phyloP scores from a whole-genome alignment of 1,140 invertebrate species.

The Anoplolepis gracilipes region DNA sequence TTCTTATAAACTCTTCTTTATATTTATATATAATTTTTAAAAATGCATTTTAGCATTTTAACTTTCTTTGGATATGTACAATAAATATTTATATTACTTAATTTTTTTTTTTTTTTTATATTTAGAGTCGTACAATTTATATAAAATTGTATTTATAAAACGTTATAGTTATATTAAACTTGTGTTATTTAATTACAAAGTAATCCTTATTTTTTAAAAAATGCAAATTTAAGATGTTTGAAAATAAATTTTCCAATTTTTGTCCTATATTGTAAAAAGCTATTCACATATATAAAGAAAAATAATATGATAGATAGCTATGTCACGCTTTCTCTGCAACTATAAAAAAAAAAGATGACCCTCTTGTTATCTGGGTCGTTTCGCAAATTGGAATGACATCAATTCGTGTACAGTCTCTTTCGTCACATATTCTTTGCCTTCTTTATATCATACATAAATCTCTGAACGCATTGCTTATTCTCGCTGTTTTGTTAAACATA shows the following conservation, averaged over 20 bases:
- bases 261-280: background rate
- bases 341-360: constrained; percentile 22
- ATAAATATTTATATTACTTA: too few species aligned
- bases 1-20: too few species aligned
- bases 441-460: constrained; percentile 28
- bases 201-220: constrained; percentile 3
- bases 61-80: too few species aligned
- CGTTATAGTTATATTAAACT: background rate
- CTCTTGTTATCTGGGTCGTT: constrained; percentile 44
- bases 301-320: background rate
- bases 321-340: background rate
- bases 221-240: background rate
- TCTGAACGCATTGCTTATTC: constrained; percentile 1
- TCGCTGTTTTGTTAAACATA: background rate
- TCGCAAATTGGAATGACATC: constrained; percentile 26
- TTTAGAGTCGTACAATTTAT: too few species aligned
- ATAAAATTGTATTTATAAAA: too few species aligned
- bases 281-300: background rate
- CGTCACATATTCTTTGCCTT: constrained; percentile 8
- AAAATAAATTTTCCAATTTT: background rate
- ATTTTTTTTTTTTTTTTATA: too few species aligned
- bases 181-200: background rate
- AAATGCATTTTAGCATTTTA: too few species aligned
- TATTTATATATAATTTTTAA: too few species aligned
- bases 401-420: constrained; percentile 25